Evolutionary conservation across 1,140 invertebrate genomes (phyloP).

Genomic region (Cataglyphis hispanica): DNA sequence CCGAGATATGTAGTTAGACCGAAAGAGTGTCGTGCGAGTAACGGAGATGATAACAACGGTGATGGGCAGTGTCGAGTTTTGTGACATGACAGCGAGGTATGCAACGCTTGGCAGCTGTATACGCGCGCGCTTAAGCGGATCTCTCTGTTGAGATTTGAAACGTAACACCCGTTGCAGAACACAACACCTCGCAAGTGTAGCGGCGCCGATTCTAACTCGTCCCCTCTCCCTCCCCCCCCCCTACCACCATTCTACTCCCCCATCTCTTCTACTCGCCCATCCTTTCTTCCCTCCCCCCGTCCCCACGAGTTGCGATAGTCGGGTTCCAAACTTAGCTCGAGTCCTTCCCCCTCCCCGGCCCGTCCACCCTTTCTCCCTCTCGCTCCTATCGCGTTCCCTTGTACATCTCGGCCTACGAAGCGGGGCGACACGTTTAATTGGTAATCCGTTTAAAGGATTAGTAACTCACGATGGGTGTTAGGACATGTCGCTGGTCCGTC

Average conservation of each 20-base stretch:
- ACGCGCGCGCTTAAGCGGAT: conserved; percentile 63
- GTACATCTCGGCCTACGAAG: conserved; percentile 65
- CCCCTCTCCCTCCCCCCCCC: not conserved
- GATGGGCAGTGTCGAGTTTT: conserved; percentile 73
- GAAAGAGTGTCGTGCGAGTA: conserved; percentile 42
- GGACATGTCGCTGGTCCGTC: conserved; percentile 80
- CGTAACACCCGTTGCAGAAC: conserved; percentile 73
- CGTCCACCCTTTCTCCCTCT: not conserved
- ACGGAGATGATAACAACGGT: conserved; percentile 57
- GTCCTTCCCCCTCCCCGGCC: not conserved
- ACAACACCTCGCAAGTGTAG: conserved; percentile 39
- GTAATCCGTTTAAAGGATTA: conserved; percentile 87
- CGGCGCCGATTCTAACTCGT: conserved; percentile 45
- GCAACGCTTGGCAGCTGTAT: conserved; percentile 76
- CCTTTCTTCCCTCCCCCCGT: not conserved
- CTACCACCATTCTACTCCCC: not conserved
- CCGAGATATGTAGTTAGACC: conserved; percentile 23
- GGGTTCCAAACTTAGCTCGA: conserved; percentile 34
- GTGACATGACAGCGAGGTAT: conserved; percentile 74
- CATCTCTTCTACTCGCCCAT: not conserved
- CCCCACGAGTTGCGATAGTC: not conserved
- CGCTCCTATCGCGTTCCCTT: conserved; percentile 32
- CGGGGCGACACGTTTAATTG: conserved; percentile 84
- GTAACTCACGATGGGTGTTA: conserved; percentile 84
- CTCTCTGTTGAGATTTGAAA: conserved; percentile 77